Evolutionary conservation across 2,113 vertebrate genomes (phyloP).

Genomic region (Pluvianellus socialis): DNA sequence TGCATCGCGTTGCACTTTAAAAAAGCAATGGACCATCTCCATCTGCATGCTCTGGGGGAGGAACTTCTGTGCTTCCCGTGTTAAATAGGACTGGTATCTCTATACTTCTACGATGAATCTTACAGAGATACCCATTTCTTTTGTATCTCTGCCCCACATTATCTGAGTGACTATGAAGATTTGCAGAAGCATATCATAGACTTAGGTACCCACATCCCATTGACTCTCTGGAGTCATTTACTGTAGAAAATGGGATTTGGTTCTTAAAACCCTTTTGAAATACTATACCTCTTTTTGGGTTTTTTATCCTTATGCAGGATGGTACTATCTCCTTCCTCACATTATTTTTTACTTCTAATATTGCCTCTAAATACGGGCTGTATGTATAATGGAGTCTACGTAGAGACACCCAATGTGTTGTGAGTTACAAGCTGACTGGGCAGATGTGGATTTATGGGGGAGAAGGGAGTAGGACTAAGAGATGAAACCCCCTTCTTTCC

Average conservation of each 20-base stretch:
- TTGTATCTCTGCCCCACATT: background rate
- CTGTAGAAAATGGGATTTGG: background rate
- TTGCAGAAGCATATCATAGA: background rate
- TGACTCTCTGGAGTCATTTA: background rate
- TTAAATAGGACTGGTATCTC: background rate
- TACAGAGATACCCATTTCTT: background rate
- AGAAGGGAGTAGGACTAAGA: background rate
- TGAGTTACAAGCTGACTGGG: background rate
- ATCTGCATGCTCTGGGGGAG: background rate
- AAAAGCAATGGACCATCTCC: background rate
- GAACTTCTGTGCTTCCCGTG: background rate
- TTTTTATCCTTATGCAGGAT: background rate
- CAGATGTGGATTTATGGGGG: background rate
- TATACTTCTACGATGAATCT: background rate
- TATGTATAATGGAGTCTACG: background rate
- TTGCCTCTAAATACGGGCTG: background rate
- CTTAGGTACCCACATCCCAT: background rate
- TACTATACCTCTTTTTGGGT: background rate
- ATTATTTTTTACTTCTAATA: background rate
- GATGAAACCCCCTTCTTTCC: background rate
- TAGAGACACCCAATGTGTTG: background rate
- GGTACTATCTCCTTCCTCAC: background rate
- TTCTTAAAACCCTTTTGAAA: background rate
- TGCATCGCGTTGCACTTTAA: background rate
- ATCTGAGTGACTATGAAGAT: background rate